Conservation (phyloP, 2,113 vertebrate species). For the Riparia riparia region DNA sequence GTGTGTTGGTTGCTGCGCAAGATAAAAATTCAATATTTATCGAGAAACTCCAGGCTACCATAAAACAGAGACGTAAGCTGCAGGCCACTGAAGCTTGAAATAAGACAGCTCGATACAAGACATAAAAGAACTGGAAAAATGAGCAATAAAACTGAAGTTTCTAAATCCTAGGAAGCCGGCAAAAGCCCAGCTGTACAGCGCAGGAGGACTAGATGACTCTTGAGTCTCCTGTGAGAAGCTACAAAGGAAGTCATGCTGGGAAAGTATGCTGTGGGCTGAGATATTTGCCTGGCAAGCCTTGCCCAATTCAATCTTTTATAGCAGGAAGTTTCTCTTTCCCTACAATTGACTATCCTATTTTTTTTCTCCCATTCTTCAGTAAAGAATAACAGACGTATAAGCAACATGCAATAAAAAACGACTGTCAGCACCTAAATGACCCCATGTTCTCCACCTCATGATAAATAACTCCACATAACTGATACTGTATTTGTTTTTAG, state of each 20-base stretch:
- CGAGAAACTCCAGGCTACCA: conserved; percentile 19
- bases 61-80: not conserved
- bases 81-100: conserved; percentile 20
- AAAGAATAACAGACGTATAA: not conserved
- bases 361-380: accelerated
- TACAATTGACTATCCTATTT: not conserved
- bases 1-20: not conserved
- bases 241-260: not conserved
- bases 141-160: not conserved
- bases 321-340: not conserved
- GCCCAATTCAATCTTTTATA: not conserved
- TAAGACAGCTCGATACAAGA: not conserved
- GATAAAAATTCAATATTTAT: conserved; percentile 8
- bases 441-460: not conserved
- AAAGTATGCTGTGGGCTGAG: not conserved
- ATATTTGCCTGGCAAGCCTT: not conserved
- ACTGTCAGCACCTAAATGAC: not conserved
- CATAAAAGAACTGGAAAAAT: not conserved
- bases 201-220: not conserved
- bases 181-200: not conserved
- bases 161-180: not conserved
- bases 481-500: not conserved
- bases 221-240: not conserved
- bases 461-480: not conserved
- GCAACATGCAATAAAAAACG: not conserved